Evolutionary conservation across 2,888 invertebrate genomes (phyloP).

Genomic region (Limenitis camilla): DNA sequence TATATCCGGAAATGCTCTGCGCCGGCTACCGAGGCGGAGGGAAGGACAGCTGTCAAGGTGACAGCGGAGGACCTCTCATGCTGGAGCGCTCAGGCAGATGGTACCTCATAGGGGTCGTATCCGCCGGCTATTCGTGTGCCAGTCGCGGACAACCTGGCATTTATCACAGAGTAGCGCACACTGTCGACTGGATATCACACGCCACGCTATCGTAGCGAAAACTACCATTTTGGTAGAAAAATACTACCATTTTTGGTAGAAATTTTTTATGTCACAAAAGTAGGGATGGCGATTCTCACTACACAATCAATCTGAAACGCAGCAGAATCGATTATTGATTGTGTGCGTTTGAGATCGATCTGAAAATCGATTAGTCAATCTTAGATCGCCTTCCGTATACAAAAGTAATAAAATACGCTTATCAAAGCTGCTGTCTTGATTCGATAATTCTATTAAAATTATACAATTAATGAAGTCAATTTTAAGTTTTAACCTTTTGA

Average conservation of each 20-base stretch:
- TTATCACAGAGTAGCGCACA: slow-evolving; percentile 93
- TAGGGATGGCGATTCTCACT: no score
- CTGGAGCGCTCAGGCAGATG: slow-evolving; percentile 89
- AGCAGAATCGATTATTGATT: no score
- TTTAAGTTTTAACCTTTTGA: no score
- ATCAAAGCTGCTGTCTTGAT: no score
- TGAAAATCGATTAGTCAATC: no score
- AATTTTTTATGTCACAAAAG: no score
- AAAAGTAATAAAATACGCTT: no score
- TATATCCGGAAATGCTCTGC: slow-evolving; percentile 96
- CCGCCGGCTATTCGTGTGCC: slow-evolving; percentile 95
- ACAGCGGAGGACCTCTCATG: slow-evolving; percentile 93
- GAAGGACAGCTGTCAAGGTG: slow-evolving; percentile 85
- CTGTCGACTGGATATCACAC: slow-evolving; percentile 92
- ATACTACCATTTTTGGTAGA: slow-evolving; percentile 11
- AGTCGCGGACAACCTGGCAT: slow-evolving; percentile 95
- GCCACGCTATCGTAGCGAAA: slow-evolving; percentile 44
- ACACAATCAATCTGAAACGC: no score
- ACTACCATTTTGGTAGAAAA: slow-evolving; percentile 1
- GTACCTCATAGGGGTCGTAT: slow-evolving; percentile 93
- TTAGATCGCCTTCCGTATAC: no score
- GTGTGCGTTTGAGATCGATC: no score
- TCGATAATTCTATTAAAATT: no score
- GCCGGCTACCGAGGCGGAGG: slow-evolving; percentile 93
- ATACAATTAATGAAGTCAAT: no score